Conservation (phyloP, 64 coral and sea anemone genomes). For the Montipora foliosa region DNA sequence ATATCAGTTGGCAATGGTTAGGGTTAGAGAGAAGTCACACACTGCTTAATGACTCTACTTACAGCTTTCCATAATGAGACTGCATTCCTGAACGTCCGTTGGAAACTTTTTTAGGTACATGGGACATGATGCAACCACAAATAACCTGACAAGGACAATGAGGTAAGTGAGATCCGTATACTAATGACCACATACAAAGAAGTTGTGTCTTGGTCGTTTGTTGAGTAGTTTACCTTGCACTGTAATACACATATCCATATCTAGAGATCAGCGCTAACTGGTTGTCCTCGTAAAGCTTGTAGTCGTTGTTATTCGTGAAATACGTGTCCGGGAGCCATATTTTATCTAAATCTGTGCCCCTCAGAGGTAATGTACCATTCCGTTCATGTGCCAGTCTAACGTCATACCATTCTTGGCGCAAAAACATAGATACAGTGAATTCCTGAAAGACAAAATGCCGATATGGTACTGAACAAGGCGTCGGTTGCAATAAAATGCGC, state of each 20-base stretch:
- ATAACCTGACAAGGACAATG: conserved; percentile 43
- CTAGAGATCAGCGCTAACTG: conserved; percentile 85
- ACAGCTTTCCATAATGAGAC: conserved; percentile 87
- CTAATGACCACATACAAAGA: too few relatives aligned
- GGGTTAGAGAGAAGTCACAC: too few relatives aligned
- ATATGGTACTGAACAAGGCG: background rate
- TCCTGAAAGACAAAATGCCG: conserved; percentile 38
- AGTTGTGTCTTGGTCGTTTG: too few relatives aligned
- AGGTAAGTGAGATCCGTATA: too few relatives aligned
- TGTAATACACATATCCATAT: conserved; percentile 83
- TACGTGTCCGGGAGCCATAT: conserved; percentile 97
- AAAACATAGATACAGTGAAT: conserved; percentile 92
- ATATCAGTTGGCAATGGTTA: too few relatives aligned
- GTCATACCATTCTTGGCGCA: conserved; percentile 92
- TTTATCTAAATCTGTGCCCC: conserved; percentile 74
- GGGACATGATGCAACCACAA: conserved; percentile 81
- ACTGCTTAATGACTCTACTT: conserved; percentile 37
- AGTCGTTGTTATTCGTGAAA: conserved; percentile 90
- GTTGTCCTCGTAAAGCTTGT: conserved; percentile 83
- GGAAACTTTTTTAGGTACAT: conserved; percentile 95
- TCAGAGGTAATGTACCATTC: conserved; percentile 71
- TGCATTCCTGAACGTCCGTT: conserved; percentile 88
- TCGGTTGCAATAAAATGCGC: too few relatives aligned
- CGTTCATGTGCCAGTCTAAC: conserved; percentile 64
- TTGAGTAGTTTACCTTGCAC: conserved; percentile 64